Evolutionary conservation across 2,888 invertebrate genomes (phyloP).

Genomic region (Orthosia incerta): DNA sequence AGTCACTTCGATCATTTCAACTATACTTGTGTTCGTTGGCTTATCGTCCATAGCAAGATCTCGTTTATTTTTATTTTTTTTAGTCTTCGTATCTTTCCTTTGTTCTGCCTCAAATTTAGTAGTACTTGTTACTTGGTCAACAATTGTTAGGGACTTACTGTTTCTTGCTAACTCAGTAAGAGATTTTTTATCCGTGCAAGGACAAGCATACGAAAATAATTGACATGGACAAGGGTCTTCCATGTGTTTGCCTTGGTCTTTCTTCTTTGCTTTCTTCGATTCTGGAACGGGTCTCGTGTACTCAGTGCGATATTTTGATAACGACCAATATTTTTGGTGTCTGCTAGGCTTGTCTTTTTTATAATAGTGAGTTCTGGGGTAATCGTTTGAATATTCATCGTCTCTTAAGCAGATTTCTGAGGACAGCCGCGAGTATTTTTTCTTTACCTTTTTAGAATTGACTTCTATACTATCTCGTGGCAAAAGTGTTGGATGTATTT

Average conservation of each 20-base stretch:
- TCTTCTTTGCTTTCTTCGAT: conserved; percentile 76
- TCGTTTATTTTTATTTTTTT: conserved; percentile 64
- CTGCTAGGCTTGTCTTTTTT: conserved; percentile 68
- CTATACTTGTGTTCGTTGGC: conserved; percentile 69
- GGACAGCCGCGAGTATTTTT: conserved; percentile 69
- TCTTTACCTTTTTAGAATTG: conserved; percentile 72
- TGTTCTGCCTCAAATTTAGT: conserved; percentile 59
- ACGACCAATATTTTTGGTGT: conserved; percentile 82
- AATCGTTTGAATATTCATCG: conserved; percentile 63
- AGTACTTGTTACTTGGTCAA: conserved; percentile 75
- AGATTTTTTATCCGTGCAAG: conserved; percentile 79
- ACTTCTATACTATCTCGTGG: conserved; percentile 71
- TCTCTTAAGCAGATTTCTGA: conserved; percentile 82
- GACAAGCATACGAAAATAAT: conserved; percentile 83
- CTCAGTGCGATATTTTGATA: conserved; percentile 81
- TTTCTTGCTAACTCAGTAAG: conserved; percentile 73
- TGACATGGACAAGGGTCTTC: conserved; percentile 85
- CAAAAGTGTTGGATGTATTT: conserved; percentile 73
- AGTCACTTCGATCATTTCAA: conserved; percentile 62
- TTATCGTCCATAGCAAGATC: conserved; percentile 70
- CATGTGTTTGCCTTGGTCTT: conserved; percentile 73
- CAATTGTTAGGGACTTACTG: conserved; percentile 69
- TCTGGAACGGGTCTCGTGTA: conserved; percentile 76
- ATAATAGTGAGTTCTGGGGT: conserved; percentile 59
- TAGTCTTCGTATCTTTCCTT: conserved; percentile 52